phyloP scores from a whole-genome alignment of 1,140 invertebrate species.

The Drosophila ironensis region DNA sequence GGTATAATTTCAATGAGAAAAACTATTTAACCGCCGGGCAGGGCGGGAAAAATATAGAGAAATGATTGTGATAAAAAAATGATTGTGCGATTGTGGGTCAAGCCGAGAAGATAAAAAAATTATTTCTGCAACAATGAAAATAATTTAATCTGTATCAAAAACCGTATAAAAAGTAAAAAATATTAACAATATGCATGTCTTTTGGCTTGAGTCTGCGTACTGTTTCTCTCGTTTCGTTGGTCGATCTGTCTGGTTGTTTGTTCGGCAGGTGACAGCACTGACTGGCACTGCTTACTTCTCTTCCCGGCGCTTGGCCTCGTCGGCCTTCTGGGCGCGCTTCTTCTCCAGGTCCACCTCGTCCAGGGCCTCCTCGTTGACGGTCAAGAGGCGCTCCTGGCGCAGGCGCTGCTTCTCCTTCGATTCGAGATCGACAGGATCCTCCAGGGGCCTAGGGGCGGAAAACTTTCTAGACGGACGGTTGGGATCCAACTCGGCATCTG shows the following conservation, averaged over 20 bases:
- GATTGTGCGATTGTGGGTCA: no score
- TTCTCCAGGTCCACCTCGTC: conserved; percentile 84
- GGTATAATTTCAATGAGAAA: no score
- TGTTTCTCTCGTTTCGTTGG: no score
- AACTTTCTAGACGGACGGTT: conserved; percentile 86
- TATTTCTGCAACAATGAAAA: background rate
- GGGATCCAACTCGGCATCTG: conserved; percentile 84
- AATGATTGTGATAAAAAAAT: background rate
- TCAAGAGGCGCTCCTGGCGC: conserved; percentile 81
- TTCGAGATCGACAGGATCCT: conserved; percentile 83
- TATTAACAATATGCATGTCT: background rate
- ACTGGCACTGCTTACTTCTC: conserved; percentile 83
- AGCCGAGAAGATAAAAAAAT: background rate
- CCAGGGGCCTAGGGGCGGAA: conserved; percentile 84
- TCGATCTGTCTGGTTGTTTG: background rate
- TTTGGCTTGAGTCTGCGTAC: background rate
- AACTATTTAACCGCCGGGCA: no score
- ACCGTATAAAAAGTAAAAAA: background rate
- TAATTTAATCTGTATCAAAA: no score
- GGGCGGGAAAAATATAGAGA: background rate
- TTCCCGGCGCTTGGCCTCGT: conserved; percentile 85
- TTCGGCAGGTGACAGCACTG: background rate
- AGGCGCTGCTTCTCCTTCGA: conserved; percentile 83
- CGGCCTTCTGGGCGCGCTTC: conserved; percentile 84
- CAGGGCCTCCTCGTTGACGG: conserved; percentile 81